Conservation (phyloP, 2,888 invertebrate species). For the Drosophila gaucha region DNA sequence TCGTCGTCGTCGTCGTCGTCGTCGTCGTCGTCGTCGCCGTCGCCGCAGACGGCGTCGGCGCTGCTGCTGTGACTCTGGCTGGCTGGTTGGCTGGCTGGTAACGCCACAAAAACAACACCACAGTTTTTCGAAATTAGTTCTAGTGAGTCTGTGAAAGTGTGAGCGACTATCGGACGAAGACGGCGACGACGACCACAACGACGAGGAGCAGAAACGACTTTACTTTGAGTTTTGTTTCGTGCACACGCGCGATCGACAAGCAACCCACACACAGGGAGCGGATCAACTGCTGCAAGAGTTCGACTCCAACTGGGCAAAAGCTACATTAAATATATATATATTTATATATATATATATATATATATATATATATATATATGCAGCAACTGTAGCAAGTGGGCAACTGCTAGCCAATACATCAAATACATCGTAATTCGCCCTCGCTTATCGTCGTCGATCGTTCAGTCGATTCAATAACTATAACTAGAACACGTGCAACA, state of each 20-base stretch:
- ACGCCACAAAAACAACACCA: constrained; percentile 81
- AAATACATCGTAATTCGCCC: constrained; percentile 8
- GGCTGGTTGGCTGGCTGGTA: constrained; percentile 54
- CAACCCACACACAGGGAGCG: constrained; percentile 27
- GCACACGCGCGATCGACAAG: constrained; percentile 40
- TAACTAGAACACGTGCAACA: constrained; percentile 63
- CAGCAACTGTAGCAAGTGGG: constrained; percentile 4
- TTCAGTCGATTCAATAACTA: constrained; percentile 20
- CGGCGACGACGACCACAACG: constrained; percentile 30
- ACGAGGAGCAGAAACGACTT: constrained; percentile 51
- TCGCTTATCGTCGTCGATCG: constrained; percentile 16
- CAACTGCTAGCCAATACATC: constrained; percentile 7
- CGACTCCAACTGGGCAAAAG: constrained; percentile 18
- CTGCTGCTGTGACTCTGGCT: constrained; percentile 31
- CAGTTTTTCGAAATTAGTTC: constrained; percentile 82
- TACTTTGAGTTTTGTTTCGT: constrained; percentile 48
- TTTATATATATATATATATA: constrained; percentile 4
- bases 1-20: constrained; percentile 11
- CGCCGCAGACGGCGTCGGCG: constrained; percentile 7
- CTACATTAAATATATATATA: constrained; percentile 5
- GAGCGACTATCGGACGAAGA: constrained; percentile 73
- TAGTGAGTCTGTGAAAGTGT: constrained; percentile 84
- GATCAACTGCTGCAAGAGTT: constrained; percentile 16
- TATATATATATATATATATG: background rate
- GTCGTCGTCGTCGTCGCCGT: constrained; percentile 16